These are phyloP conservation scores for Hephaestus fuliginosus DNA, from an alignment of 2,797 vertebrate genomes.

Conservation along the genomic window DNA sequence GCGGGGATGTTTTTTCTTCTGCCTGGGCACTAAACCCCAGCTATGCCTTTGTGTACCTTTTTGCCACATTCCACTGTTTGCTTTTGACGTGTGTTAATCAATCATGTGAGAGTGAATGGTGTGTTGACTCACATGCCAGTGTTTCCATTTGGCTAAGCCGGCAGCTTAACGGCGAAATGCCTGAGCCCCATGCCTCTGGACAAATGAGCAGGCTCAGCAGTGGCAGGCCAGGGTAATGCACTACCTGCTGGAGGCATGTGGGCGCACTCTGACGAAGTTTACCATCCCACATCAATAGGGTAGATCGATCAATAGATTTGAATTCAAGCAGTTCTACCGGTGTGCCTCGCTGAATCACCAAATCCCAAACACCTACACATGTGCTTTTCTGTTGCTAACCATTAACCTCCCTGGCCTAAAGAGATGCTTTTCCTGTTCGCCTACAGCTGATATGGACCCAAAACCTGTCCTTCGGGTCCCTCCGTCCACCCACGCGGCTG, in stretches of 20 bases:
- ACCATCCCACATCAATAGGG: background rate
- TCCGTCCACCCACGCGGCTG: background rate
- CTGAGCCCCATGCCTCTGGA: constrained; percentile 75
- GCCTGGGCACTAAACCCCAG: constrained; percentile 79
- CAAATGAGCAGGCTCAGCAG: constrained; percentile 80
- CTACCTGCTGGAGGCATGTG: constrained; percentile 62
- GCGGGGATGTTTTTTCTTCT: constrained; percentile 79
- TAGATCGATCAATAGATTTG: constrained; percentile 1
- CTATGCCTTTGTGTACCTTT: constrained; percentile 85
- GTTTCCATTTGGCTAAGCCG: constrained; percentile 86
- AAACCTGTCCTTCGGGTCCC: background rate
- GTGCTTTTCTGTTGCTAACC: background rate
- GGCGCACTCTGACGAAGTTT: constrained; percentile 8
- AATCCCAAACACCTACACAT: constrained; percentile 1
- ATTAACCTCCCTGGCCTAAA: constrained; percentile 18
- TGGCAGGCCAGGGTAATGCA: constrained; percentile 59
- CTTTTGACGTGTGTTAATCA: constrained; percentile 85
- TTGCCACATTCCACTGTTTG: constrained; percentile 85
- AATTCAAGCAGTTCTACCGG: background rate
- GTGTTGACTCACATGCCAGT: constrained; percentile 85
- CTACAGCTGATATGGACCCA: constrained; percentile 22
- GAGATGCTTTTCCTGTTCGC: constrained; percentile 17
- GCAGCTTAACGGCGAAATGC: constrained; percentile 80
- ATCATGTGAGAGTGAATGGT: constrained; percentile 84
- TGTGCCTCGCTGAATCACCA: background rate